These are phyloP conservation scores for Tiliacea aurago DNA, from an alignment of 2,888 invertebrate species.

Conservation along the genomic window DNA sequence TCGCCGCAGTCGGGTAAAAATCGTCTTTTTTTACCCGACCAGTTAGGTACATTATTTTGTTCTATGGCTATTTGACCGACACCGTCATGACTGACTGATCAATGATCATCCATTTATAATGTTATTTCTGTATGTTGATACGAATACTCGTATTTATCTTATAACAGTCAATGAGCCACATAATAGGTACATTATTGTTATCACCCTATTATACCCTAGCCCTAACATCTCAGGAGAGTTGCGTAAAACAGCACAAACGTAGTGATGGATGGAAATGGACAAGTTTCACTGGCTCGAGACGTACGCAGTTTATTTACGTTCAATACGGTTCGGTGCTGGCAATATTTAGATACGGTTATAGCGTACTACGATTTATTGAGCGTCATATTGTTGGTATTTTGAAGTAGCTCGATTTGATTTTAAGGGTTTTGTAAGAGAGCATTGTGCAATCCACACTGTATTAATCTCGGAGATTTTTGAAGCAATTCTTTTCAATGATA, in stretches of 20 bases:
- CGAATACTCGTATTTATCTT: no score
- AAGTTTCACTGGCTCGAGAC: conserved; percentile 25
- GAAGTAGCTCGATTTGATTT: background rate
- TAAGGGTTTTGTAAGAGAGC: background rate
- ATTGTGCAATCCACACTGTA: background rate
- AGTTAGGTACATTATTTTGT: no score
- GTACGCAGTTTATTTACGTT: conserved; percentile 47
- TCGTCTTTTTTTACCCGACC: no score
- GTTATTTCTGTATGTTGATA: no score
- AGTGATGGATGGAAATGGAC: conserved; percentile 57
- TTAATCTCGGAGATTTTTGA: background rate
- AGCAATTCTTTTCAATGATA: background rate
- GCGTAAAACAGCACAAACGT: conserved; percentile 53
- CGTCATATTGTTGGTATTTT: conserved; percentile 13
- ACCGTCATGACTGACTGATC: no score
- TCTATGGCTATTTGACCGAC: no score
- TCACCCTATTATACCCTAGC: background rate
- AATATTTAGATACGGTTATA: conserved; percentile 38
- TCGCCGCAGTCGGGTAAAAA: no score
- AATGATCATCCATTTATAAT: no score
- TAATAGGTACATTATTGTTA: background rate
- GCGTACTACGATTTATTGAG: conserved; percentile 38
- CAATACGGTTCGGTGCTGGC: conserved; percentile 10
- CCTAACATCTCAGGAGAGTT: conserved; percentile 36
- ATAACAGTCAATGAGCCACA: background rate